These are phyloP conservation scores for Oriolus oriolus DNA, from an alignment of 2,113 vertebrate genomes.

Conservation along the genomic window DNA sequence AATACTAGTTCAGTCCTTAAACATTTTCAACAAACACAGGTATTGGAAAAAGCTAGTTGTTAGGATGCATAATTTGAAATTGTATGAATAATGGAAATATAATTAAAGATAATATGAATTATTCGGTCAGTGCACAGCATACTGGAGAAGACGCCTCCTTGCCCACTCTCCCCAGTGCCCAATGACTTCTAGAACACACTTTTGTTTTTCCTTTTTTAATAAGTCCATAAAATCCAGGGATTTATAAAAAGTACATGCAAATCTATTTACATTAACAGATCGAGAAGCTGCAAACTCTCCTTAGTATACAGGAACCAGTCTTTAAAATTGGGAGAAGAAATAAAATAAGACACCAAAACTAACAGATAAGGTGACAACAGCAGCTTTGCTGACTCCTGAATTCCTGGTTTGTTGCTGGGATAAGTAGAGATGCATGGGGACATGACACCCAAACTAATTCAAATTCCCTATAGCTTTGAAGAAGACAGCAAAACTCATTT, in stretches of 20 bases:
- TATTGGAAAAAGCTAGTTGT: not conserved
- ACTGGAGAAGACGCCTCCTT: not conserved
- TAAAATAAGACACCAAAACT: not conserved
- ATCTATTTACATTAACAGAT: not conserved
- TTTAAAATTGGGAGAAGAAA: not conserved
- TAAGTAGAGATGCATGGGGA: rapidly evolving
- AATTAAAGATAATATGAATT: not conserved
- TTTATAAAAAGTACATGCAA: conserved; percentile 38
- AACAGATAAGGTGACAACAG: not conserved
- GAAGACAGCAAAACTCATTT: not conserved
- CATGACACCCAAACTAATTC: not conserved
- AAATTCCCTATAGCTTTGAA: not conserved
- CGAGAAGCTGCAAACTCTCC: not conserved
- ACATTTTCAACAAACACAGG: not conserved
- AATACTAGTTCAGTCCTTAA: not conserved
- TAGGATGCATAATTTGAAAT: not conserved
- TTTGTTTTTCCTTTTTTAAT: conserved; percentile 41
- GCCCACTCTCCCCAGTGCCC: not conserved
- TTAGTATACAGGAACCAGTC: not conserved
- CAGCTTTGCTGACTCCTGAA: not conserved
- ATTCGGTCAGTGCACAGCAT: not conserved
- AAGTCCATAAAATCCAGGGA: not conserved
- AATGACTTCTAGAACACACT: not conserved
- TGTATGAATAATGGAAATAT: not conserved
- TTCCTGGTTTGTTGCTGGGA: not conserved